Evolutionary conservation across 2,113 vertebrate species (phyloP), one percentile per base, ranked within the genome.

Genomic region (Thamnaconus septentrionalis): DNA sequence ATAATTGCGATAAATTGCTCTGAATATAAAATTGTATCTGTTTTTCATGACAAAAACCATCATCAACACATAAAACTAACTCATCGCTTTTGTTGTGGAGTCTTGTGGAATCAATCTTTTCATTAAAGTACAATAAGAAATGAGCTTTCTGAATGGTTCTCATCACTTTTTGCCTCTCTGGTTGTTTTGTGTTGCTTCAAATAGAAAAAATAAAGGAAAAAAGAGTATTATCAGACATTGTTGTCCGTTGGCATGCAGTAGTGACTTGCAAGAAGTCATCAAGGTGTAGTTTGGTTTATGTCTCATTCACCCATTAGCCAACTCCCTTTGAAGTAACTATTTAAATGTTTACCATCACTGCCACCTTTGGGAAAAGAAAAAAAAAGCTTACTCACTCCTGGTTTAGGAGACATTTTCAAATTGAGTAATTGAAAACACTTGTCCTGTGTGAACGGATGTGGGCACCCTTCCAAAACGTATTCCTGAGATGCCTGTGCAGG

Each of bases 361-460:
- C 59, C 3, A 45, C 62, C 65, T 75, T 50, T 18, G 52, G 53
- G 61, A 72, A 59, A 69, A 73, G 70, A 48, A 67, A 40, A 55
- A 69, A 73, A 73, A 48, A 67, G 49, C 56, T 69, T 70, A 75
- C 83, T 86, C 74, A 82, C 71, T 81, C 8, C 66, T 48, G 62
- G 70, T 81, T 88, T 89, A 79, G 77, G 78, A 91, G 79, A 88
- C 82, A 87, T 91, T 91, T 89, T 91, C 89, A 88, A 91, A 88
- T 85, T 71, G 82, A 84, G 84, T 90, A 90, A 92, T 89, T 91
- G 88, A 91, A 91, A 91, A 89, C 90, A 91, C 88, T 91, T 87
- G 89, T 88, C 85, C 18, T 88, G 86, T 87, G 90, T 90, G 88
- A 92, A 89, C 89, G 91, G 91, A 92, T 92, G 89, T 92, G 91